A percentile compares a stretch with the other conserved stretches of the same genome.
phyloP scores from a whole-genome alignment of 2,797 vertebrate species.

The Sarcophilus harrisii region DNA sequence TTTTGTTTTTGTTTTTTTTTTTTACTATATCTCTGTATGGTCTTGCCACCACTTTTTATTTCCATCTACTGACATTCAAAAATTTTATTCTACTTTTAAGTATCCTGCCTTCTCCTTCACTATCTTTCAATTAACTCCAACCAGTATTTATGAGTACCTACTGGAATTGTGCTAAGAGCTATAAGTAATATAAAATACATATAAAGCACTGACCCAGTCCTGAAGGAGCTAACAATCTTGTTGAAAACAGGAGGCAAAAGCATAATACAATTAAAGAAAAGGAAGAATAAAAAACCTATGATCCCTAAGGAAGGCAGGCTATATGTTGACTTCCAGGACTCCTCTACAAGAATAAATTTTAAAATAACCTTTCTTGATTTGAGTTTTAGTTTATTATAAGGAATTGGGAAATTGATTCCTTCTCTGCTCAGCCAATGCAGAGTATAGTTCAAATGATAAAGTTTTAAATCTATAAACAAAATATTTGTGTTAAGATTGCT shows the following conservation, averaged over 20 bases:
- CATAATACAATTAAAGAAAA: not conserved
- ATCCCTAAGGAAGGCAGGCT: not conserved
- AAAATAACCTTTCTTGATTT: not conserved
- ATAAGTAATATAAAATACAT: not conserved
- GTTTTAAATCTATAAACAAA: not conserved
- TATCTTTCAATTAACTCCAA: slow-evolving; percentile 1
- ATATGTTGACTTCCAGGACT: not conserved
- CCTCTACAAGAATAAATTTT: not conserved
- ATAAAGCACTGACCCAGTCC: not conserved
- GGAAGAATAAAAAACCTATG: not conserved
- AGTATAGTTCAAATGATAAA: not conserved
- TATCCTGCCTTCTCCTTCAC: not conserved
- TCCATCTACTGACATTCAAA: not conserved
- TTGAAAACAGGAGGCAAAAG: not conserved
- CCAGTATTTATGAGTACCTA: not conserved
- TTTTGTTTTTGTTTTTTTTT: too few species aligned
- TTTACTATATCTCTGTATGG: not conserved
- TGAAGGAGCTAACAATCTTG: not conserved
- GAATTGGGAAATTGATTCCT: not conserved
- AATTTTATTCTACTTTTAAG: not conserved
- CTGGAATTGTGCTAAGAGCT: not conserved
- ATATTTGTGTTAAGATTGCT: not conserved
- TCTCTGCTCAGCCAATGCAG: not conserved
- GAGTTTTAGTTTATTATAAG: not conserved
- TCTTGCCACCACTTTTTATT: not conserved